These are phyloP conservation scores for Bucco capensis DNA, from an alignment of 2,113 vertebrate species.

Conservation along the genomic window DNA sequence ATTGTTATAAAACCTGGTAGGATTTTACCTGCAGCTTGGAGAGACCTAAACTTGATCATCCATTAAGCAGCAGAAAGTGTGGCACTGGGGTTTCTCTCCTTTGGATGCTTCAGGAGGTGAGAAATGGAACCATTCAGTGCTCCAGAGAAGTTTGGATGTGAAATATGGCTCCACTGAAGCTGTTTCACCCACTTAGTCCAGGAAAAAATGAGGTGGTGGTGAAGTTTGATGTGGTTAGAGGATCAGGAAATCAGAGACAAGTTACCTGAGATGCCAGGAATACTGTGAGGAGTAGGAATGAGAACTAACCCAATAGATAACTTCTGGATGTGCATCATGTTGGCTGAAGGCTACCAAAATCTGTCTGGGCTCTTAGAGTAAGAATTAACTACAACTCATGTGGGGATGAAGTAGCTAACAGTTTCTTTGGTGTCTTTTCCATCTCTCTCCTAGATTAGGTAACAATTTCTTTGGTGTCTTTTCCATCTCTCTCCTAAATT, in stretches of 20 bases:
- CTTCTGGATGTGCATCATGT: background rate
- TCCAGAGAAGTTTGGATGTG: background rate
- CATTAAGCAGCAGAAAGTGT: background rate
- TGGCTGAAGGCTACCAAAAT: background rate
- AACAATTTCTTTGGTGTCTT: background rate
- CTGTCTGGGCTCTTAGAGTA: fast-evolving
- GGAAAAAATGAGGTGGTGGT: background rate
- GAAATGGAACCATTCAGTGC: background rate
- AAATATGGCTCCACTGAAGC: background rate
- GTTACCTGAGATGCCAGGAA: background rate
- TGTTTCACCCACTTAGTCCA: background rate
- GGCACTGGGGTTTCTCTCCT: background rate
- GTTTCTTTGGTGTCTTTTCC: background rate
- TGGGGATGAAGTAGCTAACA: background rate
- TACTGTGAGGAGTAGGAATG: background rate
- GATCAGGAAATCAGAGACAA: background rate
- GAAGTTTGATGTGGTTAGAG: background rate
- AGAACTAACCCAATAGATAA: background rate
- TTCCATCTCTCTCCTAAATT: background rate
- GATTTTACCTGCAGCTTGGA: conserved; percentile 53
- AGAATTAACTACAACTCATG: background rate
- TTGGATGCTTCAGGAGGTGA: background rate
- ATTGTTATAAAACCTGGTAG: conserved; percentile 55
- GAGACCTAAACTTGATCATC: conserved; percentile 58
- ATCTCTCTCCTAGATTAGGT: background rate